Evolutionary conservation across 1,140 invertebrate species (phyloP), one percentile per base, ranked within the genome.

Genomic region (Sitophilus oryzae): DNA sequence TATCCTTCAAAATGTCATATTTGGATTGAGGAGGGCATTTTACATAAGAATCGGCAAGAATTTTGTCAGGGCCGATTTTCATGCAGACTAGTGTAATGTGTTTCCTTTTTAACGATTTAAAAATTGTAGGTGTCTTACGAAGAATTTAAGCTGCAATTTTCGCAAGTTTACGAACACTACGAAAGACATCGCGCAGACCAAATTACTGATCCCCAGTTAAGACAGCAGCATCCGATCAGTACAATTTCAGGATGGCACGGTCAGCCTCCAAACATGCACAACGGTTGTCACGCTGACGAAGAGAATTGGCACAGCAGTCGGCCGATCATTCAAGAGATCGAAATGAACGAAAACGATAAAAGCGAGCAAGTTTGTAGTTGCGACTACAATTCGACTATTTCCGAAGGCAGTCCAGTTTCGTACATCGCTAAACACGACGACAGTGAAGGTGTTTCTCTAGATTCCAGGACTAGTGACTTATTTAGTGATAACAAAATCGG

Each of bases 141-240:
- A 78, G 93, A 98, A 74, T 97, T 97, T 71, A 93, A 93, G 70
- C 78, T 94, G 14, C 91, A 94, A 68, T 94, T 94, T 72, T 89
- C 91, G 49, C 90, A 94, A 75, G 95, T 97, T 90, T 97, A 98
- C 73, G 91, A 95, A 67, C 93, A 96, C 67, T 97, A 96, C 71
- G 93, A 96, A 66, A 82, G 91, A 51, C 87, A 94, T 58, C 79
- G 93, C 35, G 88, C 91, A 2, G 93, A 96, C 69, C 92, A 96
- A 66, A 91, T 96, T 46, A 93, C 92, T 0, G 93, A 96, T 75
- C 93, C 93, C 0, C 83, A 88, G n/a, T 77, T 95, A 46, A 76
- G 92, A 34, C 89, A 93, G 69, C 89, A 93, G 64, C 80, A 90
- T 36, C 93, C 93, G 20, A 95, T 96, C 45, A 95, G 91, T 68